Evolutionary conservation across 1,140 invertebrate genomes (phyloP), one percentile per base, ranked within the genome.

Genomic region (Megalonaias nervosa): DNA sequence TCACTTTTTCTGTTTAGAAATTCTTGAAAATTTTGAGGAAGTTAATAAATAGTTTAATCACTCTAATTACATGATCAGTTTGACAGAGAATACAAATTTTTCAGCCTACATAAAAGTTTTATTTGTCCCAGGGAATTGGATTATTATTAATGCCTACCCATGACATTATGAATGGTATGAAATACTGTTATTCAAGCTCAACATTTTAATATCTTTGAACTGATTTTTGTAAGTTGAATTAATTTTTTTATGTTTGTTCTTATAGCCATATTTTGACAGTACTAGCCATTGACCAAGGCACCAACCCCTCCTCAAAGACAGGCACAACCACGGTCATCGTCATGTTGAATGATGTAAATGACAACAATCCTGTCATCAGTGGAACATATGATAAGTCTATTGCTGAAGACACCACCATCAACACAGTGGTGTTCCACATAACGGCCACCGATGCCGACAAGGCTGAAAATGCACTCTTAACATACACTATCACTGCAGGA

Each of bases 241-340:
- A 2, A 68, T n/a, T 21, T 67, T 11, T 67, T 1, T 11, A 21
- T 67, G 2, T 17, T 62, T 9, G 23, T 61, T 70, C 19, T 80
- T 81, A 26, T 74, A 85, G 83, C 21, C 79, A 84, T 67, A 69
- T 65, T 15, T 48, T 85, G n/a, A 67, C 66, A 9, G 72, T 86
- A 23, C n/a, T 74, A 11, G 83, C 84, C 19, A 72, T 21, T 4
- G 85, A 86, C 59, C 62, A 78, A 56, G 81, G 84, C 0, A 61
- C 70, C 3, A 75, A 66, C 16, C 19, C 68, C 9, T 31, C 71
- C 57, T 60, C 48, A n/a, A 71, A 80, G 57, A 87, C 86, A 0
- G 81, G 82, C 4, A 86, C 82, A 61, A 79, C 79, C 3, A 82
- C 81, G 6, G 57, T 86, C 23, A 86, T 84, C 31, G 73, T 88